Evolutionary conservation across 2,113 vertebrate genomes (phyloP).

Genomic region (Girardinichthys multiradiatus): DNA sequence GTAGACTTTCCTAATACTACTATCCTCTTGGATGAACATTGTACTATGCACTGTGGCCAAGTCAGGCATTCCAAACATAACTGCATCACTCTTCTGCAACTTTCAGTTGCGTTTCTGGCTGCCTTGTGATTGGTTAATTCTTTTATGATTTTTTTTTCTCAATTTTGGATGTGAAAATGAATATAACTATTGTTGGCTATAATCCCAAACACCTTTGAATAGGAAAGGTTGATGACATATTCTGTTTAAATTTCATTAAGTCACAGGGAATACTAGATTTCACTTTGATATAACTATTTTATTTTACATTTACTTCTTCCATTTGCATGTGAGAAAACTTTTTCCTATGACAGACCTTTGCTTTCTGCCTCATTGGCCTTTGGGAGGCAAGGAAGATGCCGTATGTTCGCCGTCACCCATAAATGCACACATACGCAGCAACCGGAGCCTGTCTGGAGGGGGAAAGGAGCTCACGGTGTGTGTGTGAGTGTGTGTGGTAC

Average conservation of each 20-base stretch:
- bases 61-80: too few species aligned
- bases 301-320: slow-evolving; percentile 14
- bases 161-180: too few species aligned
- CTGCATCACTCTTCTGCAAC: too few species aligned
- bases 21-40: too few species aligned
- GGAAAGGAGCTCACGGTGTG: slow-evolving; percentile 24
- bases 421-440: slow-evolving; percentile 37
- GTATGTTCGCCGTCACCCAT: slow-evolving; percentile 15
- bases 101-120: too few species aligned
- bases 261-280: slow-evolving; percentile 18
- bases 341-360: slow-evolving; percentile 41
- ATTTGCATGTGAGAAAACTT: slow-evolving; percentile 22
- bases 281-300: slow-evolving; percentile 51
- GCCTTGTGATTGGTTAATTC: too few species aligned
- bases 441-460: slow-evolving; percentile 26
- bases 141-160: too few species aligned
- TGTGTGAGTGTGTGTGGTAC: slow-evolving; percentile 42
- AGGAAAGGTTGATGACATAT: background rate
- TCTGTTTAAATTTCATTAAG: background rate
- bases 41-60: too few species aligned
- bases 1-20: too few species aligned
- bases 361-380: slow-evolving; percentile 44
- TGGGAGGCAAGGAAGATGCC: slow-evolving; percentile 34
- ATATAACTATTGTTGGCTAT: too few species aligned
- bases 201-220: too few species aligned